Evolutionary conservation across 2,797 vertebrate genomes (phyloP), one percentile per base, ranked within the genome.

Genomic region (Australoheros facetus): DNA sequence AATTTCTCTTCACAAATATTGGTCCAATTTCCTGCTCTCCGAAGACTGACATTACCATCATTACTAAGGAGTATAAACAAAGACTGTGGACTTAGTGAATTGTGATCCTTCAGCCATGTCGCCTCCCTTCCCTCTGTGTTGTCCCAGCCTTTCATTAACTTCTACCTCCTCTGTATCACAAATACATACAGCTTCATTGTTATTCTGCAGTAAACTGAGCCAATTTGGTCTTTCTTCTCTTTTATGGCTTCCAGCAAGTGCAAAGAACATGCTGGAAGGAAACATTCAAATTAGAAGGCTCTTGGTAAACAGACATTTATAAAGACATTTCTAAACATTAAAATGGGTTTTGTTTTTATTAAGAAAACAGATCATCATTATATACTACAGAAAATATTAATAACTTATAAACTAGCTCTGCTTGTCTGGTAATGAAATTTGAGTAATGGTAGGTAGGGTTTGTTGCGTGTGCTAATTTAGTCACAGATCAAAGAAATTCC

Each of bases 261-360:
- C 62, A 82, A 80, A 83, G 39, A 75, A 70, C 75, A 62, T 11
- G 59, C 73, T 23, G 64, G n/a, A 83, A 81, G 37, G 53, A 71
- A 85, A 78, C 71, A 60, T 78, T 90, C 66, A 74, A 84, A 85
- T 45, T 16, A 30, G 60, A 58, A 80, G 73, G 54, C 62, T 71
- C 73, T 80, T 66, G 71, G 81, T 87, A 83, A 91, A 92, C 85
- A 84, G 77, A 82, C 75, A 69, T 87, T 92, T 86, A 90, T 90
- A 83, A 58, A 42, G 53, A 30, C 17, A 93, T 93, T 73, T 88
- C n/a, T 78, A 21, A 84, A 87, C 88, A 87, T 88, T 85, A 77
- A 77, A 21, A 73, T 83, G 75, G 79, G 59, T 89, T 93, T 86
- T 88, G 85, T 91, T 87, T 85, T 93, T 92, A 92, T 94, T 91